phyloP scores from a whole-genome alignment of 2,797 vertebrate species.

The Peromyscus attwateri region DNA sequence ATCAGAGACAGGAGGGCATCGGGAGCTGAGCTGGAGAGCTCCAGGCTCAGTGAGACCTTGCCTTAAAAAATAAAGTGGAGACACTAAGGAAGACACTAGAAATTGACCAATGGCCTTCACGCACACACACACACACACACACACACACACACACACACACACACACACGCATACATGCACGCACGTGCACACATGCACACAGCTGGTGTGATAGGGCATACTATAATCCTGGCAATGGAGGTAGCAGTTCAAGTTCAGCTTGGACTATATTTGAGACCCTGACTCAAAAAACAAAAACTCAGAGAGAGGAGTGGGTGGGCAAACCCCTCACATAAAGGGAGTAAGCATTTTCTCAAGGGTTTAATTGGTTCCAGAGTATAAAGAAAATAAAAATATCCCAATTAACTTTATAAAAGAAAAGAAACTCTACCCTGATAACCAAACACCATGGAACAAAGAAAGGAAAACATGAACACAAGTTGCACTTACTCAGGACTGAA shows the following conservation, averaged over 20 bases:
- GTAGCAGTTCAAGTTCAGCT: neutral
- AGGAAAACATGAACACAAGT: neutral
- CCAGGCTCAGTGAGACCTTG: neutral
- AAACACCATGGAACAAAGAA: neutral
- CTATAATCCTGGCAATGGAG: neutral
- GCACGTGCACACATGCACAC: too few species aligned
- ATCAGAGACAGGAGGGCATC: too few species aligned
- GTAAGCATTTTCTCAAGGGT: neutral
- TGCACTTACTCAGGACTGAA: neutral
- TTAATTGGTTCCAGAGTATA: neutral
- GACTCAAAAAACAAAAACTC: neutral
- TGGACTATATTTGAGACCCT: neutral
- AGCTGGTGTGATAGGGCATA: neutral
- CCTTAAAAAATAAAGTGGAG: neutral
- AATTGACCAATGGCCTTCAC: neutral
- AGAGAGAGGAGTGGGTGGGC: neutral
- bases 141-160: neutral
- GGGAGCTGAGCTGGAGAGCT: neutral
- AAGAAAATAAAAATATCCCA: neutral
- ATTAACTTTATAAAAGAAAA: constrained; percentile 33
- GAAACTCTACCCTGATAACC: neutral
- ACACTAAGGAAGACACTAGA: neutral
- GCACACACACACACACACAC: neutral
- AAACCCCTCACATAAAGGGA: neutral
- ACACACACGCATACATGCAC: neutral